phyloP scores from a whole-genome alignment of 2,888 invertebrate genomes.

The Ptilodon capucinus region DNA sequence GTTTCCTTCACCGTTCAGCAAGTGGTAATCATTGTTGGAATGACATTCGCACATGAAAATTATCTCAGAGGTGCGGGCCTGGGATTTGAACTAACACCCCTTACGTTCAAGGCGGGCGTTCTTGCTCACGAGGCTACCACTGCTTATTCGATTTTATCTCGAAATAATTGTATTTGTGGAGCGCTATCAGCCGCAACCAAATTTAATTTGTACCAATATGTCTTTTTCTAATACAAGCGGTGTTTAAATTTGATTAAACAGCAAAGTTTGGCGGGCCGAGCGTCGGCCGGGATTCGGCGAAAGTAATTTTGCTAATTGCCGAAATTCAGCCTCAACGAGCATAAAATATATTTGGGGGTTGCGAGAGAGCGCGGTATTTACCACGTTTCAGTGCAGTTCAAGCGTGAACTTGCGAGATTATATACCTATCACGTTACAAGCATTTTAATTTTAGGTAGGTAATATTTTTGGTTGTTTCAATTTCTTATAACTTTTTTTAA shows the following conservation, averaged over 20 bases:
- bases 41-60: no score
- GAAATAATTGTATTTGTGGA: slow-evolving; percentile 15
- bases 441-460: no score
- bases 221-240: slow-evolving; percentile 20
- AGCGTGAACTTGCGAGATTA: background rate
- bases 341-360: slow-evolving; percentile 40
- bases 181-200: slow-evolving; percentile 28
- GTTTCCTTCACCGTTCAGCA: no score
- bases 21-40: no score
- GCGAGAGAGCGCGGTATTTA: background rate
- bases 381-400: background rate
- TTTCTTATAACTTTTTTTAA: no score
- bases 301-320: slow-evolving; percentile 40
- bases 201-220: slow-evolving; percentile 22
- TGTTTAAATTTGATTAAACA: slow-evolving; percentile 1
- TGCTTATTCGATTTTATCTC: slow-evolving; percentile 2
- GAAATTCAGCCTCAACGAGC: slow-evolving; percentile 32
- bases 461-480: no score
- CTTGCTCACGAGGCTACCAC: no score
- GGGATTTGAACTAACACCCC: no score
- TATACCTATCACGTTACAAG: no score
- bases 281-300: slow-evolving; percentile 20
- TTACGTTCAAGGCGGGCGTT: no score
- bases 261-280: slow-evolving; percentile 1
- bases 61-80: no score